A percentile compares a stretch with the other conserved stretches of the same genome.
These are phyloP conservation scores for Drosophila navojoa DNA, from an alignment of 1,140 invertebrate species.

Conservation along the genomic window DNA sequence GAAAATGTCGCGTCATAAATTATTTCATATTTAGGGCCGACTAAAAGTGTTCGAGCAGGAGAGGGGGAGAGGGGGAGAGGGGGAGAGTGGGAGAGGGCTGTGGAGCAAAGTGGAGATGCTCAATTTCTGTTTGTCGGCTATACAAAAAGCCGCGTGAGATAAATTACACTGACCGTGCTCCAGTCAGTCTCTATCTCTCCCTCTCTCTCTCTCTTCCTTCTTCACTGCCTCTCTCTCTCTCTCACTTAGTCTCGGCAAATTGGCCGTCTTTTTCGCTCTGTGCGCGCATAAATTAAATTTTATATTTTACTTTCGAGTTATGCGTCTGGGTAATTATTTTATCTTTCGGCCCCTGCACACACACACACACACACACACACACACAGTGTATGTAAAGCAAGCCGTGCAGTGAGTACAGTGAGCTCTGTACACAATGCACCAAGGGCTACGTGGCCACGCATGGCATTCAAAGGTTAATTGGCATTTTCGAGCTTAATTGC, in stretches of 20 bases:
- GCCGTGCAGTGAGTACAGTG: constrained; percentile 5
- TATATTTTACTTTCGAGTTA: constrained; percentile 80
- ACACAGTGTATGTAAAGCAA: background rate
- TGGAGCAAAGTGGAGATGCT: constrained; percentile 15
- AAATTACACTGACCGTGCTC: constrained; percentile 59
- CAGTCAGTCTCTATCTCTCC: background rate
- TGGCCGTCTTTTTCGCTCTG: constrained; percentile 44
- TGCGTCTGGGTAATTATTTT: constrained; percentile 82
- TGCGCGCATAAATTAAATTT: constrained; percentile 79
- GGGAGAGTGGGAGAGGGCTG: background rate
- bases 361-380: constrained; percentile 1
- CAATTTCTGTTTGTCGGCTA: constrained; percentile 31
- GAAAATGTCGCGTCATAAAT: constrained; percentile 83
- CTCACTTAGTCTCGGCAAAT: background rate
- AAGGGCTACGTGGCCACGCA: constrained; percentile 71
- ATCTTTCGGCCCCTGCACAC: constrained; percentile 54
- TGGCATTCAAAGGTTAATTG: constrained; percentile 82
- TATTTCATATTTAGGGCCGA: constrained; percentile 77
- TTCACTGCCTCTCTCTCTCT: background rate
- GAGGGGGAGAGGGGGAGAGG: constrained; percentile 14
- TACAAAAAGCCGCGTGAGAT: constrained; percentile 65
- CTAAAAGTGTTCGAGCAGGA: background rate
- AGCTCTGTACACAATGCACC: constrained; percentile 41
- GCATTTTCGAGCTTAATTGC: constrained; percentile 79
- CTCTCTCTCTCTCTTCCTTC: background rate